phyloP scores from a whole-genome alignment of 2,113 vertebrate genomes.

The Halcyon malimbica region DNA sequence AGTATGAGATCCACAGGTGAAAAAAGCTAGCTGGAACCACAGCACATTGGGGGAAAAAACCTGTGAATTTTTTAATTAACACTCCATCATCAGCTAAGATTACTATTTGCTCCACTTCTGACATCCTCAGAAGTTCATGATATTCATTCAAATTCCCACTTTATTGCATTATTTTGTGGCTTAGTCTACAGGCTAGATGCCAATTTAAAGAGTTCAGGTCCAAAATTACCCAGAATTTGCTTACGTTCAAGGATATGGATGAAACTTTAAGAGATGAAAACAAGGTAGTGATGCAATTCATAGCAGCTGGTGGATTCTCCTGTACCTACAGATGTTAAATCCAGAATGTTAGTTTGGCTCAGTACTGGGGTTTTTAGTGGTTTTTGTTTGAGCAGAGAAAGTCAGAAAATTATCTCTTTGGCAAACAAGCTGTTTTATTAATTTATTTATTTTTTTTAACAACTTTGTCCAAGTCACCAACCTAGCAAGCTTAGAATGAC shows the following conservation, averaged over 20 bases:
- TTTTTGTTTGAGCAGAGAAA: neutral
- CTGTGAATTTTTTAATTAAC: neutral
- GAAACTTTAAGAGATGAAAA: neutral
- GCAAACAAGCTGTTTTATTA: neutral
- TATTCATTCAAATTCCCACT: neutral
- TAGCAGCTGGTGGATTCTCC: neutral
- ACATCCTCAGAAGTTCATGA: neutral
- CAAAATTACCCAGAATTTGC: neutral
- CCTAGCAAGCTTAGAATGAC: neutral
- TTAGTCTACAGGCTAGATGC: neutral
- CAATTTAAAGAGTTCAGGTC: neutral
- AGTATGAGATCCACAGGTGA: neutral
- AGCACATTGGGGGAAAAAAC: neutral
- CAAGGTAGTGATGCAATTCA: neutral
- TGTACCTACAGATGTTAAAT: neutral
- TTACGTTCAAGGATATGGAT: neutral
- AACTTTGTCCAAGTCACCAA: neutral
- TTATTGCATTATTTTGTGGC: neutral
- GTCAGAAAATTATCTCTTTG: neutral
- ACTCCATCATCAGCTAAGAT: neutral
- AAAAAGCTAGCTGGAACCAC: neutral
- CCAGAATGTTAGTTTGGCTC: neutral
- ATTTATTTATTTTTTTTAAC: neutral
- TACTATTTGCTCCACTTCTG: neutral
- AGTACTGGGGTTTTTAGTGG: neutral